Evolutionary conservation across 2,888 invertebrate species (phyloP), one percentile per base, ranked within the genome.

Genomic region (Carabus problematicus): DNA sequence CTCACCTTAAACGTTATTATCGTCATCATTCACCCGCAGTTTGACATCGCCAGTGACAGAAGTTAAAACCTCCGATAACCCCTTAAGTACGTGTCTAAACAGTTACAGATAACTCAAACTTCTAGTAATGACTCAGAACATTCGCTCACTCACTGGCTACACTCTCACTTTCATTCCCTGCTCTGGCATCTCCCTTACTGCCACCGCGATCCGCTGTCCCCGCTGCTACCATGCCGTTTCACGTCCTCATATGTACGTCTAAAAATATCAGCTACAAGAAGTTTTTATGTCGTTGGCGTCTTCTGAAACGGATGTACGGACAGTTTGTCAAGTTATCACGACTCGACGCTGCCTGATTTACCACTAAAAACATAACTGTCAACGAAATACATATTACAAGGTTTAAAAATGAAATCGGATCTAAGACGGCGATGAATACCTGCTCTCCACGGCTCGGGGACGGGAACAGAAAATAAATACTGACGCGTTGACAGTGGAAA

Each of bases 21-120:
- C 56, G 55, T 64, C 64, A 64, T 64, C 64, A 64, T 55, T 64
- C 45, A 64, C 62, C 19, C 56, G 49, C 56, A 39, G 56, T 42
- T 64, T 43, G 56, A 56, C 64, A 43, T 64, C 43, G 29, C 12
- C 11, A 62, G 43, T 64, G 64, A 64, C 64, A 64, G 64, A 64
- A 55, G 56, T 56, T 55, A 54, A 64, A 64, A 39, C 64, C 18
- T 45, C 43, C 54, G 56, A 64, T 64, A 64, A 64, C 64, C 64
- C 64, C 64, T 64, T 64, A 64, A 56, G 64, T 64, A 64, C 64
- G 64, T 64, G 64, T 64, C 64, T 64, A 64, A 64, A 64, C 64
- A 56, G 45, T 64, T 47, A 45, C 45, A 64, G 64, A 64, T 64
- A 64, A 56, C 43, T 64, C 56, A 56, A 64, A 47, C 29, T 9